Evolutionary conservation across 2,888 invertebrate species (phyloP).

Genomic region (Drosophila limbata): DNA sequence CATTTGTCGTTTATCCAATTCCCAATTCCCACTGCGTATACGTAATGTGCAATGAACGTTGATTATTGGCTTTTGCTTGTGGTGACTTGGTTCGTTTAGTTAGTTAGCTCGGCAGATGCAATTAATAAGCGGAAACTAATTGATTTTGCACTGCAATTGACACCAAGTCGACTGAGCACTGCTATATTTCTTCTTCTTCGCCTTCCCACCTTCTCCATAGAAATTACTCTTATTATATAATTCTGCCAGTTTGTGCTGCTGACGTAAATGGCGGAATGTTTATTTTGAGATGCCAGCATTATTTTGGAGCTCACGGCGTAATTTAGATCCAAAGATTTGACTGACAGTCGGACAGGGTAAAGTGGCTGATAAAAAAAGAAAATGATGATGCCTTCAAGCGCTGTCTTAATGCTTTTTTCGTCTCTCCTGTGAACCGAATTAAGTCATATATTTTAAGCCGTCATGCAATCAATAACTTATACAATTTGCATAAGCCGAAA

Average conservation of each 20-base stretch:
- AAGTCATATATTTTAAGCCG: slow-evolving; percentile 34
- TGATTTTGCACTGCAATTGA: slow-evolving; percentile 43
- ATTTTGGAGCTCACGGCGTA: slow-evolving; percentile 29
- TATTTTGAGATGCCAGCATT: slow-evolving; percentile 32
- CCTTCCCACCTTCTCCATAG: not conserved
- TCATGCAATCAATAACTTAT: slow-evolving; percentile 33
- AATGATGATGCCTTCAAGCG: slow-evolving; percentile 15
- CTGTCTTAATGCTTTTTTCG: not conserved
- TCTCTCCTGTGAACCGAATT: not conserved
- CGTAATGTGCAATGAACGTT: slow-evolving; percentile 25
- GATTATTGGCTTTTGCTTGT: slow-evolving; percentile 29
- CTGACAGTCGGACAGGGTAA: not conserved
- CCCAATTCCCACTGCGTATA: slow-evolving; percentile 12
- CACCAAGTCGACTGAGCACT: slow-evolving; percentile 5
- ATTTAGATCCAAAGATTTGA: not conserved
- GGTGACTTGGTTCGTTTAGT: slow-evolving; percentile 6
- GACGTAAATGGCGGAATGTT: slow-evolving; percentile 23
- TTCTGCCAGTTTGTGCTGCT: not conserved
- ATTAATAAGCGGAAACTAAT: slow-evolving; percentile 50
- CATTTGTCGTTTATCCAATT: not conserved
- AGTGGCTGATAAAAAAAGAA: not conserved
- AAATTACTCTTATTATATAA: not conserved
- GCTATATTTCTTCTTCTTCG: slow-evolving; percentile 9
- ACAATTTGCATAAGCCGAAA: slow-evolving; percentile 42
- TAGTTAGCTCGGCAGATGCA: slow-evolving; percentile 27